phyloP scores from a whole-genome alignment of 2,113 vertebrate species.

The Neofelis nebulosa region DNA sequence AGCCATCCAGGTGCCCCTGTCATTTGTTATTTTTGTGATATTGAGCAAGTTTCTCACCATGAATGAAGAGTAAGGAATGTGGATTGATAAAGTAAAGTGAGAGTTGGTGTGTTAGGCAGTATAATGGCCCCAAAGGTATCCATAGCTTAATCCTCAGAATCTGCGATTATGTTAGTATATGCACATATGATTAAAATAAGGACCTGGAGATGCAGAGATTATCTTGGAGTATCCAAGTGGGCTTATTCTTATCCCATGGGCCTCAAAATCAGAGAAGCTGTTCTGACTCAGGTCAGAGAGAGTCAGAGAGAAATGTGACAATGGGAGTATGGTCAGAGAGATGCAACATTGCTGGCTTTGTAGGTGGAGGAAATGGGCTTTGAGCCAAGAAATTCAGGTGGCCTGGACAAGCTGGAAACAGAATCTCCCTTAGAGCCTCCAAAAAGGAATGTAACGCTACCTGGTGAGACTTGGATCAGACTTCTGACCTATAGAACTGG shows the following conservation, averaged over 20 bases:
- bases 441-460: not conserved
- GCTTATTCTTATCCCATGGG: not conserved
- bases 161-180: not conserved
- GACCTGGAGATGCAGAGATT: not conserved
- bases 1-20: not conserved
- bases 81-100: not conserved
- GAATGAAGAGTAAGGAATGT: not conserved
- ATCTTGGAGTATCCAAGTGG: not conserved
- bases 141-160: not conserved
- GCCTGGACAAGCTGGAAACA: not conserved
- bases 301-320: not conserved
- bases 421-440: not conserved
- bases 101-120: not conserved
- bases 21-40: slow-evolving; percentile 17
- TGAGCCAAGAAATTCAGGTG: not conserved
- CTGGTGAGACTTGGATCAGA: not conserved
- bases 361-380: not conserved
- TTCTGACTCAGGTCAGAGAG: not conserved
- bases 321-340: not conserved
- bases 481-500: not conserved
- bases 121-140: not conserved
- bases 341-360: not conserved
- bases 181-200: not conserved
- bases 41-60: not conserved
- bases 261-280: slow-evolving; percentile 1